Evolutionary conservation across 2,113 vertebrate genomes (phyloP), one percentile per base, ranked within the genome.

Genomic region (Mus spicilegus): DNA sequence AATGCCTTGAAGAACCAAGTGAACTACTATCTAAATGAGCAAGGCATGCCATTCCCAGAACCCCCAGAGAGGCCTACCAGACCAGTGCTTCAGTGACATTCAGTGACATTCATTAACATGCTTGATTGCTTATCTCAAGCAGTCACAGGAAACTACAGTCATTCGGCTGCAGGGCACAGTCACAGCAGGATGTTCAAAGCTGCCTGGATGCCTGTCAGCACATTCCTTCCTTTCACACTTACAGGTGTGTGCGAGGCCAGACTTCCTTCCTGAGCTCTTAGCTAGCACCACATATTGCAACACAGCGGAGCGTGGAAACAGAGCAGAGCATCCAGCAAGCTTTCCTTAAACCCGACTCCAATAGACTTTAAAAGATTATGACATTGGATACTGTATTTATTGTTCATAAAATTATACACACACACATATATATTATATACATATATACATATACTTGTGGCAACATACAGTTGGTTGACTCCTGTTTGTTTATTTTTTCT

Each of bases 321-420:
- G 39, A 14, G 1, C 0, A 0, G 30, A 49, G 14, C 26, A 1
- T 30, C 36, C 11, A 1, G 12, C 17, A 6, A 0, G 1, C 8
- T 24, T 39, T n/a, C 30, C 4, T 2, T n/a, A 10, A 86, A n/a
- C 19, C 87, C n/a, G 8, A 36, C 30, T 5, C 67, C 1, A 28
- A 33, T 9, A 56, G n/a, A 26, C 69, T 42, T 56, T 26, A 16
- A 36, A 49, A 72, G 61, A 30, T 30, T 22, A 16, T 61, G 16
- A 5, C 78, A 73, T 58, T 63, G 12, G 13, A 30, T 54, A 90
- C 36, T 63, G 10, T 5, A 13, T 56, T 89, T 54, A 54, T 28
- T 72, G 58, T 73, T 86, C 12, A 61, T 54, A 72, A 73, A 77
- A 77, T 67, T 56, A 58, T 14, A 19, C 56, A 58, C 56, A 20